Evolutionary conservation across 2,797 vertebrate species (phyloP), one percentile per base, ranked within the genome.

Genomic region (Rhynchonycteris naso): DNA sequence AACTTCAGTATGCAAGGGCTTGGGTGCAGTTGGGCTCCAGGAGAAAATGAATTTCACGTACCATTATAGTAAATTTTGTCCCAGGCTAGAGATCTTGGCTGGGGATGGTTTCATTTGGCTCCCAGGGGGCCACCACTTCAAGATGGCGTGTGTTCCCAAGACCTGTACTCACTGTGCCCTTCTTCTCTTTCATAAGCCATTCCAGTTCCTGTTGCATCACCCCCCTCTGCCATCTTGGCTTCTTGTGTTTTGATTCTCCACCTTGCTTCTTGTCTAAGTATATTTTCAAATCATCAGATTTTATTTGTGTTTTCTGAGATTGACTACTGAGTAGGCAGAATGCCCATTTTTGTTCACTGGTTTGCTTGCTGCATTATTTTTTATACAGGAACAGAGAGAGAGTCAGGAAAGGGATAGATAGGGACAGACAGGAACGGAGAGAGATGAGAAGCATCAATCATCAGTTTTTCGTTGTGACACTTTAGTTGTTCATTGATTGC

Each of bases 51-150:
- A 63, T 18, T 35, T n/a, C 7, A 15, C n/a, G n/a, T 18, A 3
- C 1, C 7, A 3, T 1, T 7, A 13, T 0, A 14, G 15, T 35
- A 13, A 15, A 47, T 59, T 21, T 38, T 33, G 68, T 21, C 14
- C 58, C 16, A 50, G 68, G 38, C 76, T 79, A 30, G 38, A 66
- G 75, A 83, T 50, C 8, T 7, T 24, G 15, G 9, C 66, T 10
- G 5, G 30, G 47, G 10, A 59, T 15, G 11, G 24, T 63, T 66
- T 61, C 10, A 5, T 56, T 6, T 63, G 16, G 21, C 50, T 90
- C 54, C 35, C 14, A 1, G 2, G 28, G 14, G 26, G 18, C 69
- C 33, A 21, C 7, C 7, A 18, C 28, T 43, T 16, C 24, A 10
- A 33, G 14, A 30, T 22, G 38, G 13, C 2, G 2, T 13, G 0